Conservation (phyloP, 2,888 invertebrate species). For the Trichogramma dendrolimi region DNA sequence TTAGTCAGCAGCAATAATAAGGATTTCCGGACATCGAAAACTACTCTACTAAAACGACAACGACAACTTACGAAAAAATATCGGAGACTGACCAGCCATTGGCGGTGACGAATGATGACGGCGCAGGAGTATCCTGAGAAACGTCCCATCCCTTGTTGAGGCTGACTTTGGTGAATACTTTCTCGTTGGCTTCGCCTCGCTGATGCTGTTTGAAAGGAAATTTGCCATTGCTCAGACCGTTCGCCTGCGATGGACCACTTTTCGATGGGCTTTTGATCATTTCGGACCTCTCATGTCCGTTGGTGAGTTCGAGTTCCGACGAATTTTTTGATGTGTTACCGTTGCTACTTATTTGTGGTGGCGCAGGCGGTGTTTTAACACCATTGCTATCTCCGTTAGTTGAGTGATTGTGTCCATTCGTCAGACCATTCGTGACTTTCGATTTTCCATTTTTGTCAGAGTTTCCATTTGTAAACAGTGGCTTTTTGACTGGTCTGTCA, state of each 20-base stretch:
- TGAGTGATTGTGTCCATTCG: constrained; percentile 23
- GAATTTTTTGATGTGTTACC: not conserved
- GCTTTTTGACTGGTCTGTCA: not conserved
- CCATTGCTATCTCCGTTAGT: constrained; percentile 29
- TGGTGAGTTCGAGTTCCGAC: not conserved
- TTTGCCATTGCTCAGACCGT: constrained; percentile 20
- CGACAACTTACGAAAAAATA: constrained; percentile 39
- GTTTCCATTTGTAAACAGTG: constrained; percentile 40
- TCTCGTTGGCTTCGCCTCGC: constrained; percentile 34
- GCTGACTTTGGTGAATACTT: constrained; percentile 41
- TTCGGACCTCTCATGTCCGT: not conserved
- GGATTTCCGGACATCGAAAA: too few species aligned
- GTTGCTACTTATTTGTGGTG: constrained; percentile 18
- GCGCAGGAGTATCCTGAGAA: constrained; percentile 42
- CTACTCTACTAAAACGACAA: constrained; percentile 9
- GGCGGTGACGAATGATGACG: constrained; percentile 39
- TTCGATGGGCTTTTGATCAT: constrained; percentile 10
- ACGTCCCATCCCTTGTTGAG: constrained; percentile 46
- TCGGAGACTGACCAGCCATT: constrained; percentile 50
- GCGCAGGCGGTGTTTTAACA: not conserved
- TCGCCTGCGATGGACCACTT: constrained; percentile 20
- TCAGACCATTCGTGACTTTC: constrained; percentile 16
- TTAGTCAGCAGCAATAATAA: too few species aligned
- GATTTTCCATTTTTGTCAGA: constrained; percentile 34
- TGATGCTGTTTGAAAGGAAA: too few species aligned